These are phyloP conservation scores for Ardeotis arabs DNA, from an alignment of 2,113 vertebrate genomes.

Conservation along the genomic window DNA sequence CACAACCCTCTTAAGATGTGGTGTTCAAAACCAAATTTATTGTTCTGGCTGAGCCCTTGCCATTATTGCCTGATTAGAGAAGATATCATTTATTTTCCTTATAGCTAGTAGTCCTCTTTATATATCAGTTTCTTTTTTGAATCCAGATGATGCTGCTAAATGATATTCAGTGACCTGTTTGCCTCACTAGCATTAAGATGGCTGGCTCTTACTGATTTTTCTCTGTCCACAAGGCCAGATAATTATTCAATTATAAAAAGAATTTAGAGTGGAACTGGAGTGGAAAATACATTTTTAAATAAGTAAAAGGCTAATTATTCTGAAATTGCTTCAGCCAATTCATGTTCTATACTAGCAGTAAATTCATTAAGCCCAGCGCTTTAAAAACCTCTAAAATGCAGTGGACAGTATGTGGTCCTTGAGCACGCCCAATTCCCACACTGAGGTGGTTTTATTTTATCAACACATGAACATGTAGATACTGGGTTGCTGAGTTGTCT, in stretches of 20 bases:
- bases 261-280: constrained; percentile 21
- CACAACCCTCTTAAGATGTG: background rate
- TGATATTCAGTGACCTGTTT: background rate
- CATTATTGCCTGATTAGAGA: background rate
- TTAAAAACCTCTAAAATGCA: background rate
- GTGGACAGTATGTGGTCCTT: background rate
- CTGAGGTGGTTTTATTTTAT: background rate
- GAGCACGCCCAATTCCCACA: background rate
- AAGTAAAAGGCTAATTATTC: constrained; percentile 20
- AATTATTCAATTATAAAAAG: constrained; percentile 36
- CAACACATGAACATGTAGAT: background rate
- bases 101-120: background rate
- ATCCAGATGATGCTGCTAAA: background rate
- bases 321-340: background rate
- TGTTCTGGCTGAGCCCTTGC: background rate
- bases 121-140: background rate
- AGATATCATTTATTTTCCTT: background rate
- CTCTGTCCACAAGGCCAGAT: background rate
- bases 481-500: background rate
- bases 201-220: constrained; percentile 31
- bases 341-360: background rate
- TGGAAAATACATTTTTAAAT: constrained; percentile 40
- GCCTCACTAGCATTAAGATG: background rate
- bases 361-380: background rate
- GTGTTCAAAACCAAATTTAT: background rate